Evolutionary conservation across 2,888 invertebrate genomes (phyloP).

Genomic region (Meandrusa payeni): DNA sequence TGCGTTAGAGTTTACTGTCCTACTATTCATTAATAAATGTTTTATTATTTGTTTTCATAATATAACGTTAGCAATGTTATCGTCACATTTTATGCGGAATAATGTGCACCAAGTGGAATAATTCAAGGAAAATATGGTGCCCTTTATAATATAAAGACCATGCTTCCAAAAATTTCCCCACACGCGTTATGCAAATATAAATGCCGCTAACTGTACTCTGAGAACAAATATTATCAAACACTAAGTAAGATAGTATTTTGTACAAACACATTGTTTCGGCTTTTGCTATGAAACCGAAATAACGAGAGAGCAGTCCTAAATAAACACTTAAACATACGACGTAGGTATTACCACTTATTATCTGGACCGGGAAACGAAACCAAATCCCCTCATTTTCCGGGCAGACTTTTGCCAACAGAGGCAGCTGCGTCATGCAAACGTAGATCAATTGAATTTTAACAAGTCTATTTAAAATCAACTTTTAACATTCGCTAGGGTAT

Average conservation of each 20-base stretch:
- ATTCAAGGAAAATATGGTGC: no score
- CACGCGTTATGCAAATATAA: constrained; percentile 22
- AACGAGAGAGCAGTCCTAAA: constrained; percentile 35
- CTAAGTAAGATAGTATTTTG: constrained; percentile 32
- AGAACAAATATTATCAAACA: constrained; percentile 26
- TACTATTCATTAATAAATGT: no score
- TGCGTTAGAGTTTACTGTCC: no score
- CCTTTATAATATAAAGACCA: no score
- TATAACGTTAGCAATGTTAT: no score
- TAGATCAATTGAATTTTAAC: constrained; percentile 27
- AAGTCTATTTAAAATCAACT: constrained; percentile 22
- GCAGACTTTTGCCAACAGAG: constrained; percentile 26
- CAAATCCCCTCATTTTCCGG: constrained; percentile 33
- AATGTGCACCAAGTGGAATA: no score
- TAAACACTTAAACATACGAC: constrained; percentile 35
- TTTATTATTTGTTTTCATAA: no score
- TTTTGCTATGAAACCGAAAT: constrained; percentile 33
- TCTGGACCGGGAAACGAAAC: constrained; percentile 30
- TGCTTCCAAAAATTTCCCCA: constrained; percentile 1
- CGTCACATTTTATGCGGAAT: no score
- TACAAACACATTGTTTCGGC: constrained; percentile 34
- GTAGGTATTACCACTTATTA: constrained; percentile 37
- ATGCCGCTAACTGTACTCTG: constrained; percentile 27
- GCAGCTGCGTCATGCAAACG: constrained; percentile 28
- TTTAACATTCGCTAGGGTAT: constrained; percentile 17